Conservation (phyloP, 2,888 invertebrate genomes). For the Drosophila flavopinicola region DNA sequence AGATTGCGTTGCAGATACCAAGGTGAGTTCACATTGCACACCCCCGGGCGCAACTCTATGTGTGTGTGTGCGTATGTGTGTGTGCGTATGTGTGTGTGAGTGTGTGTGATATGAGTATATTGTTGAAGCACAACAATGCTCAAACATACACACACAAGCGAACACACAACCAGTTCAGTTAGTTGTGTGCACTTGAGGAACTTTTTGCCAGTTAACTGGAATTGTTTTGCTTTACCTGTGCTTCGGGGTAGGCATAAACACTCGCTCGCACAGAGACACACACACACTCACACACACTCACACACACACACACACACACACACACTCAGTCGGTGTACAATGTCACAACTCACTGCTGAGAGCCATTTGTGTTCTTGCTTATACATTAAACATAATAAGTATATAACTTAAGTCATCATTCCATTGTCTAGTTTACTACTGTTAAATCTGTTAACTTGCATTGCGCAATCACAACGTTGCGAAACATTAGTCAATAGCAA, state of each 20-base stretch:
- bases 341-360: slow-evolving; percentile 16
- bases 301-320: slow-evolving; percentile 7
- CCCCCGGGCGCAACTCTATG: background rate
- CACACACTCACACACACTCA: slow-evolving; percentile 2
- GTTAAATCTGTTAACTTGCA: slow-evolving; percentile 27
- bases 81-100: slow-evolving; percentile 7
- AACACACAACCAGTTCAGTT: slow-evolving; percentile 1
- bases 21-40: slow-evolving; percentile 87
- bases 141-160: background rate
- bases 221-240: slow-evolving; percentile 38
- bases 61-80: background rate
- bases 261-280: no score
- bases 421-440: slow-evolving; percentile 33
- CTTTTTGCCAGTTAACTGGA: slow-evolving; percentile 33
- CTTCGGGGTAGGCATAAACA: slow-evolving; percentile 10
- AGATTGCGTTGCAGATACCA: slow-evolving; percentile 96
- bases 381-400: slow-evolving; percentile 23
- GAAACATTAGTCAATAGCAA: no score
- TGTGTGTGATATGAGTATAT: slow-evolving; percentile 12
- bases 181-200: slow-evolving; percentile 38
- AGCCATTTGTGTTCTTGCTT: slow-evolving; percentile 18
- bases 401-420: slow-evolving; percentile 35
- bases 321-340: slow-evolving; percentile 4
- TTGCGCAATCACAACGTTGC: slow-evolving; percentile 24
- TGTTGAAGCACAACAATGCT: slow-evolving; percentile 26